Evolutionary conservation across 2,113 vertebrate genomes (phyloP).

Genomic region (Ictidomys tridecemlineatus): DNA sequence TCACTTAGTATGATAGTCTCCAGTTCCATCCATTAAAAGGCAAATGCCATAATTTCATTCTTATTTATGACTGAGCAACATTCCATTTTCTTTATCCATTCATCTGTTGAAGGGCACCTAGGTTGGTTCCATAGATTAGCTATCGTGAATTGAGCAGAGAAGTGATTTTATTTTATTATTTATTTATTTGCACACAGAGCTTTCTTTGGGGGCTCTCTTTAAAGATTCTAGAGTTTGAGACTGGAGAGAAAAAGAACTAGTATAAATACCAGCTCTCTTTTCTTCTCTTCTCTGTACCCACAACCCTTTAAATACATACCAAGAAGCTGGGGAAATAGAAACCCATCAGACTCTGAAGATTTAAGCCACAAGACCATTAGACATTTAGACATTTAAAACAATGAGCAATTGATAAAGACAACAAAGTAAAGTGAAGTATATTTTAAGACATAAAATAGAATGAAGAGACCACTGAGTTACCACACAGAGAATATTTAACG

Average conservation of each 20-base stretch:
- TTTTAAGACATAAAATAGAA: not conserved
- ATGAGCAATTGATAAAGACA: not conserved
- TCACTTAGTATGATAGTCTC: too few species aligned
- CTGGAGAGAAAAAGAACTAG: not conserved
- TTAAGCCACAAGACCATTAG: not conserved
- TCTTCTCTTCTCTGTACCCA: not conserved
- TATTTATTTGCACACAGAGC: not conserved
- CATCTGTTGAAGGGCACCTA: too few species aligned
- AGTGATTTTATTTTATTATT: not conserved
- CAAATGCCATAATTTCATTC: too few species aligned
- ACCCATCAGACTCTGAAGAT: not conserved
- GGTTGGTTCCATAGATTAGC: too few species aligned
- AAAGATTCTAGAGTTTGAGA: not conserved
- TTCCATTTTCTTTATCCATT: too few species aligned
- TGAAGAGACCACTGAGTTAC: not conserved
- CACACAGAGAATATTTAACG: not conserved
- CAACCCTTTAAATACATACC: not conserved
- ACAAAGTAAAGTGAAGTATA: not conserved
- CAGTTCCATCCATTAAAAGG: too few species aligned
- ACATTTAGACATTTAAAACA: not conserved
- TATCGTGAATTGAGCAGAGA: too few species aligned
- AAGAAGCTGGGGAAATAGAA: not conserved
- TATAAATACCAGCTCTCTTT: not conserved
- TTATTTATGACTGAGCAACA: too few species aligned
- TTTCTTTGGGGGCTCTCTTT: slow-evolving; percentile 8